Conservation (phyloP, 2,113 vertebrate genomes). For the Xyliphius kryptos region DNA sequence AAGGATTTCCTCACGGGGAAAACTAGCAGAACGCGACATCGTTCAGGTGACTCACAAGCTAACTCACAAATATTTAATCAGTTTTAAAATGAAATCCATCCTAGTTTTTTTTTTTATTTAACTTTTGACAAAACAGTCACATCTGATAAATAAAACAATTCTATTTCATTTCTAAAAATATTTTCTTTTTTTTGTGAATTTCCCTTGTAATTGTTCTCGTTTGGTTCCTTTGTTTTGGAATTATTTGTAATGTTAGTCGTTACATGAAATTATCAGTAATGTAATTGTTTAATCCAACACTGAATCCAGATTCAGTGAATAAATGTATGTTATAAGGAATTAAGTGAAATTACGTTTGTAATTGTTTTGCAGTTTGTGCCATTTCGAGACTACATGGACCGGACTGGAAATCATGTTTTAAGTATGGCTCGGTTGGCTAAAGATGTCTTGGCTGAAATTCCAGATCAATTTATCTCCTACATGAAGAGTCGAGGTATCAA, state of each 20-base stretch:
- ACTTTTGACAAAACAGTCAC: slow-evolving; percentile 8
- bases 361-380: slow-evolving; percentile 77
- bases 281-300: not conserved
- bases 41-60: slow-evolving; percentile 77
- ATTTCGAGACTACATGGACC: slow-evolving; percentile 87
- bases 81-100: slow-evolving; percentile 15
- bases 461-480: slow-evolving; percentile 88
- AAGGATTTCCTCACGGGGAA: slow-evolving; percentile 85
- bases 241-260: slow-evolving; percentile 11
- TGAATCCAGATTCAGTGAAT: not conserved
- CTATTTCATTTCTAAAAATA: slow-evolving; percentile 11
- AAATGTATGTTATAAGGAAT: not conserved
- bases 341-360: slow-evolving; percentile 1
- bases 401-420: slow-evolving; percentile 81
- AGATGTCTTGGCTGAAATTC: slow-evolving; percentile 88
- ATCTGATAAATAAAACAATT: slow-evolving; percentile 9
- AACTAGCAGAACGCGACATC: slow-evolving; percentile 85
- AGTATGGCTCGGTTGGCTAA: slow-evolving; percentile 89
- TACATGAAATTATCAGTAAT: slow-evolving; percentile 1
- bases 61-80: not conserved
- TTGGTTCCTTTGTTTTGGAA: not conserved
- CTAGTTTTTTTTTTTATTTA: slow-evolving; percentile 8
- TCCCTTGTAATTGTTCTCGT: slow-evolving; percentile 4
- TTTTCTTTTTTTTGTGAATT: slow-evolving; percentile 1
- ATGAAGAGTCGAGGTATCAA: slow-evolving; percentile 80